phyloP scores from a whole-genome alignment of 2,797 vertebrate genomes.

The Coccyzus lansbergi region DNA sequence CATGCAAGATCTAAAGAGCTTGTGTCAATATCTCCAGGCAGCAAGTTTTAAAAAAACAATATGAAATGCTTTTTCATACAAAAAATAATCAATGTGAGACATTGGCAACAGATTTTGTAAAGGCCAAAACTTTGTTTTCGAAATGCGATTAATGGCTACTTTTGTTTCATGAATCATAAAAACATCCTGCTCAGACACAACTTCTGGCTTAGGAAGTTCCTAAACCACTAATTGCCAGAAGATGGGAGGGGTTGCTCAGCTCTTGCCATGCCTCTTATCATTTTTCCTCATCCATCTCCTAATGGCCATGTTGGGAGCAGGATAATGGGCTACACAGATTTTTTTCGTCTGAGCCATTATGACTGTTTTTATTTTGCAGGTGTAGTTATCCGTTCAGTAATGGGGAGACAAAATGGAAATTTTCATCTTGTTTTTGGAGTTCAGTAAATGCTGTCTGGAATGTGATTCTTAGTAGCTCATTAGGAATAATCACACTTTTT shows the following conservation, averaged over 20 bases:
- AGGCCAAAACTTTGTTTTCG: slow-evolving; percentile 27
- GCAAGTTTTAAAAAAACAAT: not conserved
- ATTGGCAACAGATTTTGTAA: not conserved
- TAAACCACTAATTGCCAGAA: slow-evolving; percentile 58
- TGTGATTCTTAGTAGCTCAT: not conserved
- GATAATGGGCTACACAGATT: slow-evolving; percentile 45
- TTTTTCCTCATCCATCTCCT: slow-evolving; percentile 44
- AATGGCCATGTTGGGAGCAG: slow-evolving; percentile 43
- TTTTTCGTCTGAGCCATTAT: not conserved
- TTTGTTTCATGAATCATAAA: slow-evolving; percentile 33
- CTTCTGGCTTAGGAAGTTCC: slow-evolving; percentile 40
- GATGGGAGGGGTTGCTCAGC: slow-evolving; percentile 33
- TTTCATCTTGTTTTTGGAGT: not conserved
- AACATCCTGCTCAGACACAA: slow-evolving; percentile 27
- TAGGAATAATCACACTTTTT: not conserved
- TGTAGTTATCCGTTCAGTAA: not conserved
- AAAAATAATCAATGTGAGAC: not conserved
- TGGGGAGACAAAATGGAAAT: slow-evolving; percentile 16
- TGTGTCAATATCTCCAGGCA: not conserved
- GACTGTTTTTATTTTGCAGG: slow-evolving; percentile 32
- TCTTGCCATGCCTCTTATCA: slow-evolving; percentile 14
- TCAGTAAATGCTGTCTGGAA: not conserved
- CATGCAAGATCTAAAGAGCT: not conserved
- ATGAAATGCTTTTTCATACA: not conserved
- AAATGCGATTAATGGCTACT: slow-evolving; percentile 33